These are phyloP conservation scores for Tupiocoris notatus DNA, from an alignment of 2,888 invertebrate species.

Conservation along the genomic window DNA sequence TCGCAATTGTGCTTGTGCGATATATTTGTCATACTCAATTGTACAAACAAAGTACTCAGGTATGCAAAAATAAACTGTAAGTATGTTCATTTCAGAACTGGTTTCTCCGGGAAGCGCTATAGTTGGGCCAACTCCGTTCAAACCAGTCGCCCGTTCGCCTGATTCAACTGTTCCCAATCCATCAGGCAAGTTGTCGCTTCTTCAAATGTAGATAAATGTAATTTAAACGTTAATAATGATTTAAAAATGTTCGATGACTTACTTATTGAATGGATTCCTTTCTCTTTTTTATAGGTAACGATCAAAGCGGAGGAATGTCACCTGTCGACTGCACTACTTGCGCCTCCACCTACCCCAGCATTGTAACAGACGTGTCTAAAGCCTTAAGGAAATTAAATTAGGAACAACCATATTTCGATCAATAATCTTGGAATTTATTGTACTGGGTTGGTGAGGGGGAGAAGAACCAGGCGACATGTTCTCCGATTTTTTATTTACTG, in stretches of 20 bases:
- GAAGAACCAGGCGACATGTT: no score
- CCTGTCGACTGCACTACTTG: slow-evolving; percentile 46
- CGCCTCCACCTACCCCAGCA: slow-evolving; percentile 33
- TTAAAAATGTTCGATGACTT: no score
- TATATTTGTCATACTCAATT: no score
- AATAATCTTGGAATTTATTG: no score
- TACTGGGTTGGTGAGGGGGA: no score
- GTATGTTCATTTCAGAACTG: slow-evolving; percentile 37
- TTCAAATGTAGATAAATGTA: no score
- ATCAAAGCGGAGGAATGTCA: slow-evolving; percentile 33
- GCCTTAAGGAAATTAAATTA: slow-evolving; percentile 16
- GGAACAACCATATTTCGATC: no score
- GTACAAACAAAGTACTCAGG: no score
- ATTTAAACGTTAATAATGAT: background rate
- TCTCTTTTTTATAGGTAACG: slow-evolving; percentile 14
- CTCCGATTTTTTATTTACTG: no score
- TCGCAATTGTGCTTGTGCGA: no score
- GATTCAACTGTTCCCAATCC: slow-evolving; percentile 45
- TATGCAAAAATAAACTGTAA: no score
- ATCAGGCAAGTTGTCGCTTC: slow-evolving; percentile 38
- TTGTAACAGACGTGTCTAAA: slow-evolving; percentile 34
- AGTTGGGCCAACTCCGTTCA: slow-evolving; percentile 32
- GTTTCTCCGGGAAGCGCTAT: slow-evolving; percentile 40
- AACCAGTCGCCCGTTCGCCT: slow-evolving; percentile 44
- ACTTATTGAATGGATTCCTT: no score